phyloP scores from a whole-genome alignment of 2,113 vertebrate species.

The Heterotis niloticus region DNA sequence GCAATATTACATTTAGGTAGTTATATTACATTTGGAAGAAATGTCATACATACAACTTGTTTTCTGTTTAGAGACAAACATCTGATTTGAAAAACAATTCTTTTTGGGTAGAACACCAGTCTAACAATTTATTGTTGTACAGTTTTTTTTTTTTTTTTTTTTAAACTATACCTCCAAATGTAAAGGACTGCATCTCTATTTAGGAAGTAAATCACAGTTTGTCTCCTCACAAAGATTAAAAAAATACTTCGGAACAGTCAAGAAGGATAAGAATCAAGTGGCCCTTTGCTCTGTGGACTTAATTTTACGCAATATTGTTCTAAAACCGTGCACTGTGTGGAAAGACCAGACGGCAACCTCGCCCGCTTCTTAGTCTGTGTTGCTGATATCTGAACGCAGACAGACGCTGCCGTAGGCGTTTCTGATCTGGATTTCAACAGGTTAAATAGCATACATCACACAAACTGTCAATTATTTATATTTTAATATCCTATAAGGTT shows the following conservation, averaged over 20 bases:
- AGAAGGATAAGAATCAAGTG: too few relatives aligned
- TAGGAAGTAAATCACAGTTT: background rate
- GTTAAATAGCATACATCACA: conserved; percentile 58
- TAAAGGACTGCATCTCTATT: background rate
- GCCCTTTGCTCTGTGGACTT: too few relatives aligned
- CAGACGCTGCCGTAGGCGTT: background rate
- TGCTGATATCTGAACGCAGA: background rate
- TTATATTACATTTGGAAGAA: too few relatives aligned
- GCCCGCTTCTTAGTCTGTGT: background rate
- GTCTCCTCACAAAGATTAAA: background rate
- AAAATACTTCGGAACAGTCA: too few relatives aligned
- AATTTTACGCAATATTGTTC: too few relatives aligned
- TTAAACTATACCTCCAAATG: background rate
- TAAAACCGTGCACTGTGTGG: background rate
- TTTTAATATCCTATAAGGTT: conserved; percentile 66
- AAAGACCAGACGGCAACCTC: background rate
- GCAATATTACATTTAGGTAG: too few relatives aligned
- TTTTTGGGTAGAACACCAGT: background rate
- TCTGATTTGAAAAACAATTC: too few relatives aligned
- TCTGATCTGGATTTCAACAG: background rate
- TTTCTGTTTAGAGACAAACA: too few relatives aligned
- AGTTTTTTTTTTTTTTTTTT: background rate
- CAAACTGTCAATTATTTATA: conserved; percentile 75
- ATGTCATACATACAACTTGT: too few relatives aligned
- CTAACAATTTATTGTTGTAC: background rate